Percentiles rank a stretch among this genome's conserved stretches.
Evolutionary conservation across 2,113 vertebrate species (phyloP).

Genomic region (Phaetusa simplex): DNA sequence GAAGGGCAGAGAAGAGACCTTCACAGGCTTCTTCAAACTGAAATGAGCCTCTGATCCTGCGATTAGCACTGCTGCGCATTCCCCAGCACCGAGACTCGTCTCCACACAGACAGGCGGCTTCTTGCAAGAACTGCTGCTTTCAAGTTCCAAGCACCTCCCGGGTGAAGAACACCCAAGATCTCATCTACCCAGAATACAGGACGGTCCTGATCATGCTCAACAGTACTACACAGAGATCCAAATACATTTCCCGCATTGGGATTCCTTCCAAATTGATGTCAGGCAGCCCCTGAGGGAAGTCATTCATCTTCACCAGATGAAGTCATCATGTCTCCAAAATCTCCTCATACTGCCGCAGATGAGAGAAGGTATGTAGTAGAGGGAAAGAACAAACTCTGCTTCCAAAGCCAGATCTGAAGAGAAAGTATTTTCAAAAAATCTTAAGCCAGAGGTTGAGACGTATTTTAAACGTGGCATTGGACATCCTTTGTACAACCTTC

Average conservation of each 20-base stretch:
- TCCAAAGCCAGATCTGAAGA: background rate
- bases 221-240: constrained; percentile 13
- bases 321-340: constrained; percentile 17
- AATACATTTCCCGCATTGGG: constrained; percentile 6
- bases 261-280: constrained; percentile 1
- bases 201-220: constrained; percentile 25
- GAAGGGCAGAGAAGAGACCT: background rate
- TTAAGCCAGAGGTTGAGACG: background rate
- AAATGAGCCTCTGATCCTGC: background rate
- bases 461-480: background rate
- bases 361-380: background rate
- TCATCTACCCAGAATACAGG: constrained; percentile 5
- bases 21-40: background rate
- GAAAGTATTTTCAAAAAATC: background rate
- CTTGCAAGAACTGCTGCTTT: constrained; percentile 20
- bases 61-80: background rate
- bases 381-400: background rate
- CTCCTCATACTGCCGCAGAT: background rate
- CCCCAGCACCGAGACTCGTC: background rate
- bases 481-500: background rate
- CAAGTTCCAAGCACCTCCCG: background rate
- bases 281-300: constrained; percentile 4
- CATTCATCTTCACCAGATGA: background rate
- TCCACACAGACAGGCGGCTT: background rate
- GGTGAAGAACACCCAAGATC: constrained; percentile 38